phyloP scores from a whole-genome alignment of 1,140 invertebrate genomes.

The Nephila pilipes region DNA sequence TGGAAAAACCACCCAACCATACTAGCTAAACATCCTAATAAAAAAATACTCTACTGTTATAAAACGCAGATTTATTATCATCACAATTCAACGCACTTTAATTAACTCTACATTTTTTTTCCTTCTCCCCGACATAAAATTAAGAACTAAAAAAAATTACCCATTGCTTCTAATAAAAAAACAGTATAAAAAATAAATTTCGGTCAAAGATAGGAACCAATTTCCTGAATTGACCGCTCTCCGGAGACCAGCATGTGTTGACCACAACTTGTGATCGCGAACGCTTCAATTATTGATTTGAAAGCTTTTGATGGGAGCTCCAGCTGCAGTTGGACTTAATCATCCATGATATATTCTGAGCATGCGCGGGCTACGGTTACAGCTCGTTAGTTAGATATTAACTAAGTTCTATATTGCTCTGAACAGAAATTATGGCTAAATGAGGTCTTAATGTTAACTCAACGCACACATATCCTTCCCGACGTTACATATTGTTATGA shows the following conservation, averaged over 20 bases:
- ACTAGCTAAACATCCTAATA: no score
- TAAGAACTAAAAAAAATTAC: neutral
- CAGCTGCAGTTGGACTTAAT: constrained; percentile 6
- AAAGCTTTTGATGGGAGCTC: neutral
- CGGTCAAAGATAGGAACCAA: neutral
- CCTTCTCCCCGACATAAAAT: neutral
- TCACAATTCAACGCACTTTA: neutral
- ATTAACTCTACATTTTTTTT: neutral
- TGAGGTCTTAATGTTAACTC: neutral
- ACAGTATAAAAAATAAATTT: neutral
- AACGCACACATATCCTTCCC: neutral
- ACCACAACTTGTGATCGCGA: neutral
- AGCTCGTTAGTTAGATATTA: neutral
- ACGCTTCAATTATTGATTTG: constrained; percentile 9
- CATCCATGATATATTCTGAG: neutral
- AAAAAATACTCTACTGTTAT: neutral
- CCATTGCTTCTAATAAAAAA: neutral
- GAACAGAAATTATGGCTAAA: neutral
- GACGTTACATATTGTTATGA: neutral
- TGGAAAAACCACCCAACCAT: no score
- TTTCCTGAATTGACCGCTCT: neutral
- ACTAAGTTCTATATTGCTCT: neutral
- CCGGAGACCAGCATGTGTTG: neutral
- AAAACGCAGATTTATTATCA: no score
- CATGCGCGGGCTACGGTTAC: neutral